Conservation (phyloP, 2,113 vertebrate genomes). For the Puma concolor region DNA sequence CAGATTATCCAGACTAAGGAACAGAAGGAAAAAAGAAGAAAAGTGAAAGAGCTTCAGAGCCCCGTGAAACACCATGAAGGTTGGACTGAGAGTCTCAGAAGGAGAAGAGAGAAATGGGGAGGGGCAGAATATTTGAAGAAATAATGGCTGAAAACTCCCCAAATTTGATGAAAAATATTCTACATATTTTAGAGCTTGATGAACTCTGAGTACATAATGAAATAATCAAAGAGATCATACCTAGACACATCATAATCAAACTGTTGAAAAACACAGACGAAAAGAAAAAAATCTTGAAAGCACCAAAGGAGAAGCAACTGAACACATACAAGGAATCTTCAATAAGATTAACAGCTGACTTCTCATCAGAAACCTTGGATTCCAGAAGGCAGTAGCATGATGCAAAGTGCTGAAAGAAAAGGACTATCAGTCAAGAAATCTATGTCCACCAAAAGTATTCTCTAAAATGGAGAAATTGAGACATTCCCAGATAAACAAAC, state of each 20-base stretch:
- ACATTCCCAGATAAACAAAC: not conserved
- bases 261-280: not conserved
- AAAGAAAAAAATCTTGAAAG: not conserved
- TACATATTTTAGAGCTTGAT: not conserved
- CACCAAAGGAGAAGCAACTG: not conserved
- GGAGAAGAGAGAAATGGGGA: not conserved
- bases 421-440: not conserved
- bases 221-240: not conserved
- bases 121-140: not conserved
- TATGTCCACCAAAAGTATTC: not conserved
- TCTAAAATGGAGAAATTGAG: not conserved
- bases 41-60: not conserved
- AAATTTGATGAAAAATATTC: not conserved
- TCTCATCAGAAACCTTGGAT: not conserved
- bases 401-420: not conserved
- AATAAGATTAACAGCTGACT: not conserved
- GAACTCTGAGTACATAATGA: not conserved
- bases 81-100: not conserved
- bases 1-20: not conserved
- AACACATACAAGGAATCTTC: not conserved
- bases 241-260: not conserved
- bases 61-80: not conserved
- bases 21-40: not conserved
- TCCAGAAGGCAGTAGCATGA: not conserved
- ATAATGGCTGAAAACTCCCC: not conserved